Evolutionary conservation across 2,888 invertebrate species (phyloP).

Genomic region (Tipula vernalis): DNA sequence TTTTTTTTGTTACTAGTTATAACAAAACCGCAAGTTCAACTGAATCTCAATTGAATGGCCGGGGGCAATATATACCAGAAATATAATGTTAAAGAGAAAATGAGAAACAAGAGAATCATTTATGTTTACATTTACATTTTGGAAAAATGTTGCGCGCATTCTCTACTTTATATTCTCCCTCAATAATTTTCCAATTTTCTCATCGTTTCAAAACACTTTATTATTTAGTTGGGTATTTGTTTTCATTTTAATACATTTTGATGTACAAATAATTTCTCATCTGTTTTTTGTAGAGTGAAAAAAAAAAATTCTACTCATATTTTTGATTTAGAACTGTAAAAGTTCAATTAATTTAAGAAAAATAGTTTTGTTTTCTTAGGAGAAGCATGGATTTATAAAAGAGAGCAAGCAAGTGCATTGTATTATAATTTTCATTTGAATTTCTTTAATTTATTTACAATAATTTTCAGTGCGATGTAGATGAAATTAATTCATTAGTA

Average conservation of each 20-base stretch:
- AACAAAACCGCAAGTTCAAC: conserved; percentile 14
- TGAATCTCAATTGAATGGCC: conserved; percentile 15
- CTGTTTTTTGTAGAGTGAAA: not conserved
- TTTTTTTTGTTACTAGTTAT: not conserved
- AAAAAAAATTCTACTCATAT: not conserved
- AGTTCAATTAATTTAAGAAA: not conserved
- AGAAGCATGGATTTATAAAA: not conserved
- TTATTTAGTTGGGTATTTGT: not conserved
- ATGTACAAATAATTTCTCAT: not conserved
- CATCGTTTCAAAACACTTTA: not conserved
- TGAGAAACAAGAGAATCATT: not conserved
- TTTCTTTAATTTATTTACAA: not conserved
- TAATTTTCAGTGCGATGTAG: not conserved
- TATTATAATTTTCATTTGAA: not conserved
- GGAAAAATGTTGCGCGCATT: not conserved
- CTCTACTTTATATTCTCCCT: not conserved
- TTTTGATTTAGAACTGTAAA: not conserved
- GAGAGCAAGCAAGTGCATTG: not conserved
- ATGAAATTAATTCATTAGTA: not conserved
- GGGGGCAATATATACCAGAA: conserved; percentile 15
- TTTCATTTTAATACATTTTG: not conserved
- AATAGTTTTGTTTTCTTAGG: not conserved
- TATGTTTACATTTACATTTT: not conserved
- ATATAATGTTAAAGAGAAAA: not conserved
- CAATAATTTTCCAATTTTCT: not conserved